Evolutionary conservation across 1,140 invertebrate species (phyloP), one percentile per base, ranked within the genome.

Genomic region (Penaeus japonicus): DNA sequence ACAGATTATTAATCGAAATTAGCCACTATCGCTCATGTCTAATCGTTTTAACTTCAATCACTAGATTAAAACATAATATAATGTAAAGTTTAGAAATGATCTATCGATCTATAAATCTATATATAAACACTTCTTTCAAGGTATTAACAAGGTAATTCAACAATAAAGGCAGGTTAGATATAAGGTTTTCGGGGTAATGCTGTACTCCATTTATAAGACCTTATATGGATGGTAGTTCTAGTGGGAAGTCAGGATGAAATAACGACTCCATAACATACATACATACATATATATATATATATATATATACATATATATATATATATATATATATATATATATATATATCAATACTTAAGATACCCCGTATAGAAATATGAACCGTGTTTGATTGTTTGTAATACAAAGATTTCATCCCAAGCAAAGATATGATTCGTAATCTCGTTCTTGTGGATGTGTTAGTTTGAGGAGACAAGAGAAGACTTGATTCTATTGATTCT

Each of bases 161-260:
- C 81, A 83, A 83, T 83, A 55, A 83, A 83, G 81, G 81, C 81
- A 83, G 81, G 81, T 65, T 27, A 83, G 57, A 83, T 65, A 83
- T 59, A 65, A 39, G 35, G 81, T 27, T 62, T 30, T 24, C n/a
- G 81, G 81, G 15, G 65, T 18, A n/a, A 30, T 59, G 22, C 17
- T 22, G 59, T 30, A 53, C n/a, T 53, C 39, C 47, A 47, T 47
- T 12, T 47, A 47, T 47, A 47, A 79, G 39, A 79, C 77, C 15
- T 79, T 53, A 32, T 39, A 24, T 22, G 32, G n/a, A 79, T 53
- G 77, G 77, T 35, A 27, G 39, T 27, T 7, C 39, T 79, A 53
- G 55, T n/a, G 20, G 30, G 65, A 32, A 59, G 22, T n/a, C 10
- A n/a, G 27, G 39, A 24, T 12, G 7, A n/a, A 59, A 59, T 30